These are phyloP conservation scores for Drosophila meridionalis DNA, from an alignment of 2,888 invertebrate genomes.

Conservation along the genomic window DNA sequence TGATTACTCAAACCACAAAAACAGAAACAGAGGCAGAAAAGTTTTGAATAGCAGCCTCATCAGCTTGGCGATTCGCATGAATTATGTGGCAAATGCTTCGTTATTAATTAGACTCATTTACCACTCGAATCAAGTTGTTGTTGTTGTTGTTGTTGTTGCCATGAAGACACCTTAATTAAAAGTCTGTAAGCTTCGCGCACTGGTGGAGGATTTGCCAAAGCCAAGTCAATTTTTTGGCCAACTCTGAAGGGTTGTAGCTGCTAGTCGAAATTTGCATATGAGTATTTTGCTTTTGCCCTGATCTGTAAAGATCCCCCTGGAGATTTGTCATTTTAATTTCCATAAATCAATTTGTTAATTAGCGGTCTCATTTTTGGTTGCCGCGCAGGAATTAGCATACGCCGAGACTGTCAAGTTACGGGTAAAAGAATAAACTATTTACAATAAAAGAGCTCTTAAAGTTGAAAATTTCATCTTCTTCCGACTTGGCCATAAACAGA, in stretches of 20 bases:
- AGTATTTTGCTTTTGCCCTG: slow-evolving; percentile 55
- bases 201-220: slow-evolving; percentile 61
- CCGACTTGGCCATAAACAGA: slow-evolving; percentile 20
- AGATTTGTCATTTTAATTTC: slow-evolving; percentile 79
- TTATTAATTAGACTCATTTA: slow-evolving; percentile 85
- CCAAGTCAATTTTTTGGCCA: slow-evolving; percentile 57
- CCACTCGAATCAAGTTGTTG: slow-evolving; percentile 57
- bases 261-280: slow-evolving; percentile 71
- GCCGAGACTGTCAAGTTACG: neutral
- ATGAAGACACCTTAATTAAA: slow-evolving; percentile 84
- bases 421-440: slow-evolving; percentile 30
- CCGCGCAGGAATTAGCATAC: slow-evolving; percentile 53
- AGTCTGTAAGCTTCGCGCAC: slow-evolving; percentile 63
- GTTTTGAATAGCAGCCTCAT: slow-evolving; percentile 20
- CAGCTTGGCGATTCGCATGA: slow-evolving; percentile 59
- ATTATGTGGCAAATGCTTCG: slow-evolving; percentile 84
- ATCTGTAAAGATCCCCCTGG: slow-evolving; percentile 44
- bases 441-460: slow-evolving; percentile 2
- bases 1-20: slow-evolving; percentile 57
- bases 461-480: neutral
- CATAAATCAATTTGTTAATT: slow-evolving; percentile 84
- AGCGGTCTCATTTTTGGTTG: slow-evolving; percentile 71
- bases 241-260: slow-evolving; percentile 53
- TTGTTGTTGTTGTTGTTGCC: slow-evolving; percentile 63
- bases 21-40: neutral